Evolutionary conservation across 2,113 vertebrate species (phyloP).

Genomic region (Eleginops maclovinus): DNA sequence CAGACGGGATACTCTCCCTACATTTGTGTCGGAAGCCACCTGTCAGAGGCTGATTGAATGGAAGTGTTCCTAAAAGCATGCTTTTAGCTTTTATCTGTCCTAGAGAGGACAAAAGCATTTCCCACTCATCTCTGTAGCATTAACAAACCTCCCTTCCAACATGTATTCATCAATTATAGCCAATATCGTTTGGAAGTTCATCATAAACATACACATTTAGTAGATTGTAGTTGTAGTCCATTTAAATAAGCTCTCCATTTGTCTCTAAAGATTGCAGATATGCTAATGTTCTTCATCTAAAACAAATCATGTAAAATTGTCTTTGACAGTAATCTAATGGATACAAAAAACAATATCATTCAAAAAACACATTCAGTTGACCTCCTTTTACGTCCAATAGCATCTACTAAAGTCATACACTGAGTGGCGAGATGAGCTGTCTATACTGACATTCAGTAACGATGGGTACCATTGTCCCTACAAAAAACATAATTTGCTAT

Average conservation of each 20-base stretch:
- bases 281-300: constrained; percentile 24
- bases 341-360: neutral
- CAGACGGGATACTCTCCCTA: neutral
- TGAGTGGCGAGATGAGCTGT: neutral
- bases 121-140: constrained; percentile 28
- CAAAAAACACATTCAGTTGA: constrained; percentile 9
- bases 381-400: constrained; percentile 1
- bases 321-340: neutral
- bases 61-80: constrained; percentile 9
- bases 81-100: constrained; percentile 31
- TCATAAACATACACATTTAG: constrained; percentile 31
- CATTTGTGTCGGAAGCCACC: constrained; percentile 11
- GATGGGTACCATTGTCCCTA: neutral
- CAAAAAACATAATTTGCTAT: neutral
- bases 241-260: constrained; percentile 14
- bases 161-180: constrained; percentile 23
- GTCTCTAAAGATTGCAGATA: constrained; percentile 22
- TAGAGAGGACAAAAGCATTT: constrained; percentile 28
- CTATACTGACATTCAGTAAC: neutral
- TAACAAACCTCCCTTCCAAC: constrained; percentile 38
- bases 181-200: constrained; percentile 36
- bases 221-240: neutral
- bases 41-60: constrained; percentile 21
- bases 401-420: neutral
- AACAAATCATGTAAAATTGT: too few species aligned